A percentile compares a stretch with the other conserved stretches of the same genome.
Evolutionary conservation across 2,797 vertebrate species (phyloP).

Genomic region (Molossus molossus): DNA sequence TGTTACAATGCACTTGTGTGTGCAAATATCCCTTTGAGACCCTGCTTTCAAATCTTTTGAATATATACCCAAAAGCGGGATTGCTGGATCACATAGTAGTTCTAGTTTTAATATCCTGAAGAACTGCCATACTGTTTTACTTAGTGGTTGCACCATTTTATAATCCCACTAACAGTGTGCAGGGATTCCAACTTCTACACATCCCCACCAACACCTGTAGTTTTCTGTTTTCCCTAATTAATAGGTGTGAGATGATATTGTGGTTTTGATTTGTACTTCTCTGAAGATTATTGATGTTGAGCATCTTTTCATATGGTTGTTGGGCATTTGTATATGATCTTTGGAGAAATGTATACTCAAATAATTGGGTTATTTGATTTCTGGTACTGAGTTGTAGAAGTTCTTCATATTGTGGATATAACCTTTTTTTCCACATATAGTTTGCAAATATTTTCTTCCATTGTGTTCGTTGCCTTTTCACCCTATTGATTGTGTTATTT

Average conservation of each 20-base stretch:
- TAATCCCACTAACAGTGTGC: not conserved
- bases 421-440: not conserved
- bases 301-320: not conserved
- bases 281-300: not conserved
- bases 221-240: not conserved
- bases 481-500: not conserved
- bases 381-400: not conserved
- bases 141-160: not conserved
- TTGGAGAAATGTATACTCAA: conserved; percentile 17
- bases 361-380: not conserved
- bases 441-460: not conserved
- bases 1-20: not conserved
- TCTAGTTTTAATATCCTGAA: not conserved
- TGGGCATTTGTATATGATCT: not conserved
- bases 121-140: not conserved
- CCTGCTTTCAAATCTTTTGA: not conserved
- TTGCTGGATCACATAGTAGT: not conserved
- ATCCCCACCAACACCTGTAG: not conserved
- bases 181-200: not conserved
- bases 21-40: not conserved
- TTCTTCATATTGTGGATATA: not conserved
- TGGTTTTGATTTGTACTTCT: not conserved
- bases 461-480: not conserved
- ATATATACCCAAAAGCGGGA: not conserved
- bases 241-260: not conserved